Conservation (phyloP, 2,113 vertebrate genomes). For the Paramormyrops kingsleyae region DNA sequence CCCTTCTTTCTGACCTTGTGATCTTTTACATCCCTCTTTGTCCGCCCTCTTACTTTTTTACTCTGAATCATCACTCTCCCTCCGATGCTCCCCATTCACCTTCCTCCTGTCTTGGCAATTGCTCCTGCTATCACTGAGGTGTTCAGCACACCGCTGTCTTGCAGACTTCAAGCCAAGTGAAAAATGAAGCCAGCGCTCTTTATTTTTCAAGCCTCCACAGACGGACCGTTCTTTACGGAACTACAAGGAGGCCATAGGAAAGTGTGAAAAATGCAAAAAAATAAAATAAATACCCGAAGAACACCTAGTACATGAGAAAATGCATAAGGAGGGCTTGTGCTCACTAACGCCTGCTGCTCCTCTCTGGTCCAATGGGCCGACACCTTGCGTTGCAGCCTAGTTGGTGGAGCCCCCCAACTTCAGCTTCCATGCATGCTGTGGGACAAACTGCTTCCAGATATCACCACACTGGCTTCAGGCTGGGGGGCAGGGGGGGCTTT, state of each 20-base stretch:
- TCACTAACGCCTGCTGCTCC: not conserved
- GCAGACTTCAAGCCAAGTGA: conserved; percentile 40
- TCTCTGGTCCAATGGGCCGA: not conserved
- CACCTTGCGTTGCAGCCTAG: not conserved
- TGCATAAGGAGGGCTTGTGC: not conserved
- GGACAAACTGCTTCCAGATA: not conserved
- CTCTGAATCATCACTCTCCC: not conserved
- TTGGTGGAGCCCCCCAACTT: not conserved
- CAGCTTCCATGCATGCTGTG: not conserved
- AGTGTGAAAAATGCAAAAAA: not conserved
- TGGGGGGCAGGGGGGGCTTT: not conserved
- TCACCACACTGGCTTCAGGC: not conserved
- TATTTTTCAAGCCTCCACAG: conserved; percentile 47
- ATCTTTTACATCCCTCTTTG: not conserved
- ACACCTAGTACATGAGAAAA: not conserved
- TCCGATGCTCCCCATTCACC: not conserved
- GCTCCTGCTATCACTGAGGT: conserved; percentile 45
- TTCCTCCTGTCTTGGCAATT: conserved; percentile 32
- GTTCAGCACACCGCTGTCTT: conserved; percentile 13
- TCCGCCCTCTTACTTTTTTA: not conserved
- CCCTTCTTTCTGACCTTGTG: not conserved
- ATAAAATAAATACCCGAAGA: not conserved
- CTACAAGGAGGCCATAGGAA: conserved; percentile 16
- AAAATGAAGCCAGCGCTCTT: conserved; percentile 47
- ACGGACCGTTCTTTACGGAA: conserved; percentile 23